Base-by-base conservation (phyloP, 30 jellyfish, hydroid and myxozoan species). In the Chrysaora quinquecirrha region DNA sequence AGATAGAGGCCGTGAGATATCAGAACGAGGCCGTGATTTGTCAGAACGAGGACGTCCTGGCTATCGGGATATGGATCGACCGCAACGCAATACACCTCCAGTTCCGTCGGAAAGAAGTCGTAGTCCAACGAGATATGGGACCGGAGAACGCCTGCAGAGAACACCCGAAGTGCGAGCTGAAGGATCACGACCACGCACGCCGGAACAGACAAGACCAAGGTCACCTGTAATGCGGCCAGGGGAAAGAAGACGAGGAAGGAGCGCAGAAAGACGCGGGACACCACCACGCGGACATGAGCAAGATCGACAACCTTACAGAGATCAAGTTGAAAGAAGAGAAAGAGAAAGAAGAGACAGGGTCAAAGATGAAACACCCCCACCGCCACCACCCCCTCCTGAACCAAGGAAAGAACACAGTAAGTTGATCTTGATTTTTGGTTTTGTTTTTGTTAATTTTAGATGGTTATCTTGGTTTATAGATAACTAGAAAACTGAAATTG, bases 361-460 rank as follows among this genome's bases (percentile, higher is more conserved):
- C 18, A 78, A 86, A 50, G 96, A 88, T n/a, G 96, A 88, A 24
- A 88, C 91, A 19, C 96, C 96, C 19, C 96, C 96, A 11, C 96
- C 96, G 0, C 96, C 96, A n/a, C 96, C 96, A 2, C 96, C 96
- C 27, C 96, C 96, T 0, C 96, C 96, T 4, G 91, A 78, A 48
- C 87, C 93, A 71, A 88, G 90, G 68, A 82, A 82, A 25, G 92
- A 82, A 16, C 74, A 74, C 31, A 62, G 92, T 82, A 58, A 60
- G 92, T 68, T 11, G 52, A 87, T 38, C 23, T 6, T 47, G 34
- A 10, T 32, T 71, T 24, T 7, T 2, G 21, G 75, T 3, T 23
- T 3, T 4, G 46, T 2, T 0, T n/a, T 34, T 1, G 21, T 23
- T 11, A 63, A n/a, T 22, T 22, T 3, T 34, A 3, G 2, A 30